Percentiles rank a stretch among this genome's conserved stretches.
Conservation (phyloP, 1,140 invertebrate genomes). For the Teleopsis dalmanni region DNA sequence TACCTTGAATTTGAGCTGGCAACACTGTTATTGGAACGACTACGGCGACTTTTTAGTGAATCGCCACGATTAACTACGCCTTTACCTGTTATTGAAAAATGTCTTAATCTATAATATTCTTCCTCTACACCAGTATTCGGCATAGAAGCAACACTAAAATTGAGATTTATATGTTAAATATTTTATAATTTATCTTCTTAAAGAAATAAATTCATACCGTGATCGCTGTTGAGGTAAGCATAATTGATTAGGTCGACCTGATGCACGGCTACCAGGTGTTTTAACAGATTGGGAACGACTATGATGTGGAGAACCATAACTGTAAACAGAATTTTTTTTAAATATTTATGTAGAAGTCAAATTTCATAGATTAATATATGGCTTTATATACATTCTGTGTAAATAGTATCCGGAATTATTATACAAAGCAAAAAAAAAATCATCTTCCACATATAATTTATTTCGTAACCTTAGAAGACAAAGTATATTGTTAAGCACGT, state of each 20-base stretch:
- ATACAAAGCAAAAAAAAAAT: no score
- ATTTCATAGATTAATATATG: no score
- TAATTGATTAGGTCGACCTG: conserved; percentile 67
- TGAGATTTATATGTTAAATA: neutral
- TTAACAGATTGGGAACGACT: conserved; percentile 78
- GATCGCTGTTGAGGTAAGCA: conserved; percentile 75
- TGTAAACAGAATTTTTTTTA: no score
- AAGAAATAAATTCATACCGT: conserved; percentile 37
- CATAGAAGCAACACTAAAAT: conserved; percentile 65
- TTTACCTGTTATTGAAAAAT: conserved; percentile 87
- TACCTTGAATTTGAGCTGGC: conserved; percentile 72
- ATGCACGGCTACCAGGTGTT: conserved; percentile 62
- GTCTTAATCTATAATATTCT: conserved; percentile 79
- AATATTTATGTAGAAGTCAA: no score
- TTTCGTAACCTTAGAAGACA: no score
- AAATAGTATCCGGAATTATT: no score
- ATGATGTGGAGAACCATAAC: conserved; percentile 80
- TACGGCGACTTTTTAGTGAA: conserved; percentile 73
- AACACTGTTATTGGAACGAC: conserved; percentile 78
- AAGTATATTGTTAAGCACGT: no score
- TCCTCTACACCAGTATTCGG: conserved; percentile 82
- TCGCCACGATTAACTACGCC: conserved; percentile 87
- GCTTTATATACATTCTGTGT: no score
- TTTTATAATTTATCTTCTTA: neutral
- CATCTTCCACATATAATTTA: no score